Evolutionary conservation across 2,888 invertebrate species (phyloP), one percentile per base, ranked within the genome.

Genomic region (Stomorhina lunata): DNA sequence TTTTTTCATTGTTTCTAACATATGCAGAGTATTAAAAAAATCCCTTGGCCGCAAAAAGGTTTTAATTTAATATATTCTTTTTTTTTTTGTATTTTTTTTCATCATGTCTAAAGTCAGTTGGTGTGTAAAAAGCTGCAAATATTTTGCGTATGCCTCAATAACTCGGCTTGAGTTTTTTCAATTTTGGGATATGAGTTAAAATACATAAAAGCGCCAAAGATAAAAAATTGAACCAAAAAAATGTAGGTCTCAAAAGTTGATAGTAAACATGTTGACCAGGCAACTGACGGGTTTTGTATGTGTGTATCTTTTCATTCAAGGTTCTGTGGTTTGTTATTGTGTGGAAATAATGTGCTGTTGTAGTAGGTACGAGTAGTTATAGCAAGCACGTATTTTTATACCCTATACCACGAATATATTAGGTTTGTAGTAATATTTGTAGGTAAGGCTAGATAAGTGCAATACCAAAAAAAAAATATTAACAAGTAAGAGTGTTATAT

Each of bases 41-140:
- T 53, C 73, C 50, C 66, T 50, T 59, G 40, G 0, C n/a, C 20
- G 4, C 34, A 0, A 12, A 34, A 59, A 25, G 25, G 17, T 32
- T 12, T 20, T n/a, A 43, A 7, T n/a, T 5, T 68, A 20, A 25
- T 40, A 53, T 40, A 25, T 45, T 45, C 4, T 17, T 34, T 48
- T 34, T 37, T 15, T 1, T 40, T 34, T 12, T 43, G 1, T 27
- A n/a, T n/a, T 68, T 40, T 22, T 22, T 0, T 25, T 50, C 20
- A 37, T 63, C 37, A 34, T 48, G 22, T 25, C 12, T 29, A 15
- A 50, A 40, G 40, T 29, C 34, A 48, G 17, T 15, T 9, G 25
- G 27, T 53, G 34, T 55, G 45, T 29, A 72, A 29, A 76, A 81
- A 82, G 81, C 81, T 82, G 81, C 50, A 73, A 69, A 40, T 66